Conservation (phyloP, 1,140 invertebrate species). For the Fragariocoptes setiger region DNA sequence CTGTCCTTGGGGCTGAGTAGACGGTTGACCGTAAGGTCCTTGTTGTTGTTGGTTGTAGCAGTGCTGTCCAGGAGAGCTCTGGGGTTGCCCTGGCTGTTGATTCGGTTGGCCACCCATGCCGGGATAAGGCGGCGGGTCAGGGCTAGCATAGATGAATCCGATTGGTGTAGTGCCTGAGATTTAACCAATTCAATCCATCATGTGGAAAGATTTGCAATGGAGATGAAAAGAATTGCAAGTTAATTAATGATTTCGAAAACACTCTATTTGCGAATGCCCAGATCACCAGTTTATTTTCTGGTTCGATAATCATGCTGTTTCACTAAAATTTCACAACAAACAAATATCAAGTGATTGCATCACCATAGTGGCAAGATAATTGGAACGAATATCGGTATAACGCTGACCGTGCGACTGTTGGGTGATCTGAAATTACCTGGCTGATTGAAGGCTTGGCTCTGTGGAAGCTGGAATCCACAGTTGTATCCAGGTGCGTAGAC, state of each 20-base stretch:
- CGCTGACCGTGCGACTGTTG: too few relatives aligned
- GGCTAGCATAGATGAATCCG: constrained; percentile 49
- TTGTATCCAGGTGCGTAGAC: constrained; percentile 38
- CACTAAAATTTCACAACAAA: not conserved
- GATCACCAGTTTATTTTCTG: not conserved
- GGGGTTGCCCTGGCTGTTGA: not conserved
- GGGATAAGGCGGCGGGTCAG: constrained; percentile 76
- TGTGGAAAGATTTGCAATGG: not conserved
- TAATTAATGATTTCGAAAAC: too few relatives aligned
- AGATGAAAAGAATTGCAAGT: not conserved
- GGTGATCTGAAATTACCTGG: not conserved
- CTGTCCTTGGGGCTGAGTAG: not conserved
- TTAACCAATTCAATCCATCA: constrained; percentile 23
- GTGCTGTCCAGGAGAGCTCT: not conserved
- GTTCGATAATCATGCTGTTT: not conserved
- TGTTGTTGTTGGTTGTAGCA: not conserved
- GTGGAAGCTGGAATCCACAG: constrained; percentile 76
- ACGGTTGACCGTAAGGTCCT: not conserved
- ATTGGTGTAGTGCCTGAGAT: constrained; percentile 34
- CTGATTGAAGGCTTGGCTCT: not conserved
- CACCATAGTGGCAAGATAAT: not conserved
- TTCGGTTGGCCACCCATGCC: constrained; percentile 26
- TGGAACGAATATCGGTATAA: not conserved
- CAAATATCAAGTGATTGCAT: not conserved
- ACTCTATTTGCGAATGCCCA: too few relatives aligned